Evolutionary conservation across 2,888 invertebrate species (phyloP).

Genomic region (Drosophila helvetica): DNA sequence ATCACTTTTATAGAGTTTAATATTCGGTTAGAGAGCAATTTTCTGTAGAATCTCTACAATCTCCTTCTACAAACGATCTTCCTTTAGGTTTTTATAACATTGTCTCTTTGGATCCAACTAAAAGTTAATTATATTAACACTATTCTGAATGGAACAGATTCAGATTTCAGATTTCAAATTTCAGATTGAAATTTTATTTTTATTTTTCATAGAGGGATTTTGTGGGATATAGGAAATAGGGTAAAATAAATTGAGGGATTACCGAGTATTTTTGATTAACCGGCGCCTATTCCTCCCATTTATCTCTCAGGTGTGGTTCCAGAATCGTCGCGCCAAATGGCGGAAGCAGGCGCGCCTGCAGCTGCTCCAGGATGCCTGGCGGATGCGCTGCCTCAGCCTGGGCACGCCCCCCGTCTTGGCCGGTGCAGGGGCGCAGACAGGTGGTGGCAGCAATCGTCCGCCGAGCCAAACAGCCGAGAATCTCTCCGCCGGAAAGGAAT

Average conservation of each 20-base stretch:
- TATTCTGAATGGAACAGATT: too few relatives aligned
- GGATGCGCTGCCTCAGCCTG: constrained; percentile 93
- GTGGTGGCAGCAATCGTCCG: constrained; percentile 26
- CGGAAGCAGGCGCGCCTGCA: constrained; percentile 94
- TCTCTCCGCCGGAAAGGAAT: constrained; percentile 71
- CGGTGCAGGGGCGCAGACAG: constrained; percentile 54
- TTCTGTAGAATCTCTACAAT: too few relatives aligned
- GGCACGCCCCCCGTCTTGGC: constrained; percentile 87
- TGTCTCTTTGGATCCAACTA: too few relatives aligned
- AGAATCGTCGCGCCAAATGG: constrained; percentile 96
- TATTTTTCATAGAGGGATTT: too few relatives aligned
- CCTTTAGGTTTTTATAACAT: too few relatives aligned
- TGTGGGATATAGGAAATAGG: too few relatives aligned
- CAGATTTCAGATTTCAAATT: too few relatives aligned
- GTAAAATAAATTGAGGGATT: not conserved
- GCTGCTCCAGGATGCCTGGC: constrained; percentile 94
- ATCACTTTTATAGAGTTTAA: too few relatives aligned
- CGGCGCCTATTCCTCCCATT: not conserved
- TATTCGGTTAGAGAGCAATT: too few relatives aligned
- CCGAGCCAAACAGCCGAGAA: constrained; percentile 80
- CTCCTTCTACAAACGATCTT: too few relatives aligned
- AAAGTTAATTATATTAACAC: too few relatives aligned
- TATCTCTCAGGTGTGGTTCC: constrained; percentile 92
- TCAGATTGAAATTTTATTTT: too few relatives aligned
- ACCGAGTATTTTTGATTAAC: not conserved